A percentile compares a stretch with the other conserved stretches of the same genome.
These are phyloP conservation scores for Cataglyphis livida DNA, from an alignment of 2,888 invertebrate species.

Conservation along the genomic window DNA sequence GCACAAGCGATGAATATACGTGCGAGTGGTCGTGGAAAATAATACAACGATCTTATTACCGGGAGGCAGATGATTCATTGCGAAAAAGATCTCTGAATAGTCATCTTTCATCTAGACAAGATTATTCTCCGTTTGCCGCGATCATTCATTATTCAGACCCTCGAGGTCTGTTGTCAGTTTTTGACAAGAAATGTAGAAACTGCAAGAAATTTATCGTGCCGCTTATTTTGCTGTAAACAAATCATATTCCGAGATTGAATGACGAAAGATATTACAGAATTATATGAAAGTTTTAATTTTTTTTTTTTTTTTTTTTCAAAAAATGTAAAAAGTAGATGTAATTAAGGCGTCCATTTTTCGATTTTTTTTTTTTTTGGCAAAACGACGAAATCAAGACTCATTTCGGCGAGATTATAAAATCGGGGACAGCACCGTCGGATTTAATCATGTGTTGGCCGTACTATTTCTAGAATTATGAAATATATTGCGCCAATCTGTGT, in stretches of 20 bases:
- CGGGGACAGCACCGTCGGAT: conserved; percentile 65
- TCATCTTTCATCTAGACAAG: conserved; percentile 36
- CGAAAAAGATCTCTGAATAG: conserved; percentile 63
- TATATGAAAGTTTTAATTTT: neutral
- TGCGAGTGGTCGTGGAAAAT: conserved; percentile 70
- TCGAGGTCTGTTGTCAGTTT: neutral
- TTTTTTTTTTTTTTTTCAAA: neutral
- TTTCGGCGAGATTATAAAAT: conserved; percentile 63
- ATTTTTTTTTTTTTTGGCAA: conserved; percentile 33
- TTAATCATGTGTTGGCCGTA: conserved; percentile 64
- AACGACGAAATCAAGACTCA: conserved; percentile 69
- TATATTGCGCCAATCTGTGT: conserved; percentile 51
- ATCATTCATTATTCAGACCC: conserved; percentile 3
- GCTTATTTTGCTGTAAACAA: neutral
- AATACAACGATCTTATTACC: conserved; percentile 68
- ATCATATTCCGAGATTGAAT: neutral
- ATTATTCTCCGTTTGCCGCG: conserved; percentile 8
- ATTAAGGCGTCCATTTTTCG: conserved; percentile 18
- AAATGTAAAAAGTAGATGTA: neutral
- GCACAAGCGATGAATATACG: conserved; percentile 60
- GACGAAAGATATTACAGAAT: no score
- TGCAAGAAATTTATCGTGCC: neutral
- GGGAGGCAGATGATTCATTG: conserved; percentile 66
- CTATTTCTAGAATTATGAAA: conserved; percentile 77
- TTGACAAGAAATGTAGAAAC: neutral